Conservation (phyloP, 2,888 invertebrate species). For the Lasioglossum villosulum region DNA sequence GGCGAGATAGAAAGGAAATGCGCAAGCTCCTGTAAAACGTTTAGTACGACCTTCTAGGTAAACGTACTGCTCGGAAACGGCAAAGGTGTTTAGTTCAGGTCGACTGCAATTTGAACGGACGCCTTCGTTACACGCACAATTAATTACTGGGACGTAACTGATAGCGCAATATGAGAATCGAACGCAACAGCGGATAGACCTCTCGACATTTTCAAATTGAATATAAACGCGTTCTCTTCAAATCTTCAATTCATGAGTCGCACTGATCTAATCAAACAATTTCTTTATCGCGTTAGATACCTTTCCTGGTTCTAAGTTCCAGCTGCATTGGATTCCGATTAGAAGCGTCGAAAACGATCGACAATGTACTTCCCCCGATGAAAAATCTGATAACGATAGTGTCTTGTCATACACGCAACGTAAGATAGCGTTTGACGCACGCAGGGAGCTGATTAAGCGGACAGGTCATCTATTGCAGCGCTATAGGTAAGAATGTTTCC, state of each 20-base stretch:
- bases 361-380: slow-evolving; percentile 10
- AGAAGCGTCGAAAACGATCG: background rate
- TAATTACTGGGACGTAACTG: slow-evolving; percentile 39
- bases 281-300: background rate
- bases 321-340: background rate
- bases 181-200: background rate
- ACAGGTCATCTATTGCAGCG: background rate
- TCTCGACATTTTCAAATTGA: background rate
- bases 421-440: slow-evolving; percentile 35
- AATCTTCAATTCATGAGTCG: background rate
- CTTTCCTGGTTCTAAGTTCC: background rate
- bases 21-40: slow-evolving; percentile 22
- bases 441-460: slow-evolving; percentile 17
- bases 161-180: slow-evolving; percentile 22
- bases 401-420: background rate
- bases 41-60: slow-evolving; percentile 34
- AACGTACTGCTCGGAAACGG: slow-evolving; percentile 38
- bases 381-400: slow-evolving; percentile 43
- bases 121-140: slow-evolving; percentile 52
- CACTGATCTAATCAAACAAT: background rate
- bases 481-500: too few relatives aligned
- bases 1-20: slow-evolving; percentile 20
- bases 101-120: slow-evolving; percentile 53
- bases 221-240: background rate
- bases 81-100: slow-evolving; percentile 60